Conservation (phyloP, 2,888 invertebrate species). For the Drosophila limbata region DNA sequence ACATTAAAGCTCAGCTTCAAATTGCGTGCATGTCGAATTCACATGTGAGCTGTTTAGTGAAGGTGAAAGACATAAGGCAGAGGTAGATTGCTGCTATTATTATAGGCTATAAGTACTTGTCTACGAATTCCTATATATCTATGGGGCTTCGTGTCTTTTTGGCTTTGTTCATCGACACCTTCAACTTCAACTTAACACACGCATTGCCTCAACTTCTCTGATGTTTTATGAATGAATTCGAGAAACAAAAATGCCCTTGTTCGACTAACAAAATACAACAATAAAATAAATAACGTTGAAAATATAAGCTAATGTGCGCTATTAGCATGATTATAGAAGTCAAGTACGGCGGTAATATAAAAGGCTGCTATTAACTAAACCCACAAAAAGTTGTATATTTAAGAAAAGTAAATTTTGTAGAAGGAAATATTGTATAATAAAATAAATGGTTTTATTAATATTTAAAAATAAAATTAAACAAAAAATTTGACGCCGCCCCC, state of each 20-base stretch:
- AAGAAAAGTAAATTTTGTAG: slow-evolving; percentile 7
- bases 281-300: slow-evolving; percentile 40
- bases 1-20: slow-evolving; percentile 27
- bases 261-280: slow-evolving; percentile 44
- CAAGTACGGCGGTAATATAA: slow-evolving; percentile 54
- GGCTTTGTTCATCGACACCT: slow-evolving; percentile 72
- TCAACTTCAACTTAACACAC: slow-evolving; percentile 75
- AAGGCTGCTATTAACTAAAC: slow-evolving; percentile 13
- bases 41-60: slow-evolving; percentile 50
- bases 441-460: neutral
- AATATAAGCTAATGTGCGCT: slow-evolving; percentile 52
- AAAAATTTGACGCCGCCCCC: slow-evolving; percentile 88
- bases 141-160: slow-evolving; percentile 42
- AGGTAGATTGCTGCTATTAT: slow-evolving; percentile 50
- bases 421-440: neutral
- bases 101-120: slow-evolving; percentile 36
- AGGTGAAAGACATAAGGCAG: slow-evolving; percentile 62
- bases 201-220: slow-evolving; percentile 52
- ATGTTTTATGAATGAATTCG: slow-evolving; percentile 40
- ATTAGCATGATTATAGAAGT: slow-evolving; percentile 63
- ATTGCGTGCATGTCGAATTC: slow-evolving; percentile 46
- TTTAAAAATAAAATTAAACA: slow-evolving; percentile 4
- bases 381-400: neutral
- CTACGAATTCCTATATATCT: slow-evolving; percentile 12
- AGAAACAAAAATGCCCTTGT: slow-evolving; percentile 65